These are phyloP conservation scores for Caerostris extrusa DNA, from an alignment of 1,140 invertebrate species.

Conservation along the genomic window DNA sequence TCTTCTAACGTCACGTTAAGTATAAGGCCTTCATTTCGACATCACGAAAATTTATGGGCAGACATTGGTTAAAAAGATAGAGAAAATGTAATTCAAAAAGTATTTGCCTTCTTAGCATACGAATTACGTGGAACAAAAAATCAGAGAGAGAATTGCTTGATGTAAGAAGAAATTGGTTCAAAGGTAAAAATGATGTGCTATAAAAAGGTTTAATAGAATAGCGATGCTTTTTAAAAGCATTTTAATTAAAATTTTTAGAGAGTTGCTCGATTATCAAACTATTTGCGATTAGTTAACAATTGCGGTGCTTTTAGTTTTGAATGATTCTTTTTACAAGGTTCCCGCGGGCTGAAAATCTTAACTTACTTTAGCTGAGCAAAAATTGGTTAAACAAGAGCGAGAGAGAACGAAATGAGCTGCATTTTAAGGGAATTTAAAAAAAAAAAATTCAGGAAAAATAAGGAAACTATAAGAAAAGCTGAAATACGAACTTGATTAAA, in stretches of 20 bases:
- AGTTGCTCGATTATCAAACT: not conserved
- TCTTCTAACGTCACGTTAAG: not conserved
- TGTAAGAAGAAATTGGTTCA: not conserved
- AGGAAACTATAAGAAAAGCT: too few relatives aligned
- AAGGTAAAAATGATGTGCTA: not conserved
- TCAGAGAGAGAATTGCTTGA: not conserved
- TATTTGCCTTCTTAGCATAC: not conserved
- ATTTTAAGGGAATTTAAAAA: too few relatives aligned
- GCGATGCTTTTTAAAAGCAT: not conserved
- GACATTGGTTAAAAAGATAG: not conserved
- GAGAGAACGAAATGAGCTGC: not conserved
- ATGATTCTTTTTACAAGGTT: too few relatives aligned
- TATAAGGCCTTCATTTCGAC: not conserved
- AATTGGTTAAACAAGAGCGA: not conserved
- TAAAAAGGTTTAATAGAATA: not conserved
- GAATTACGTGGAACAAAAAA: not conserved
- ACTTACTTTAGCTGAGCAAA: too few relatives aligned
- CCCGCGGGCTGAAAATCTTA: too few relatives aligned
- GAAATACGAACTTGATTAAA: too few relatives aligned
- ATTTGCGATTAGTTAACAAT: slow-evolving; percentile 4
- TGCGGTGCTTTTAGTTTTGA: not conserved
- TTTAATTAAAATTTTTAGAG: slow-evolving; percentile 23
- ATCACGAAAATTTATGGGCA: not conserved
- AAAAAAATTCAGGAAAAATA: too few relatives aligned
- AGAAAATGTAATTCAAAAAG: not conserved